Conservation (phyloP, 2,888 invertebrate genomes). For the Temnothorax rugatulus region DNA sequence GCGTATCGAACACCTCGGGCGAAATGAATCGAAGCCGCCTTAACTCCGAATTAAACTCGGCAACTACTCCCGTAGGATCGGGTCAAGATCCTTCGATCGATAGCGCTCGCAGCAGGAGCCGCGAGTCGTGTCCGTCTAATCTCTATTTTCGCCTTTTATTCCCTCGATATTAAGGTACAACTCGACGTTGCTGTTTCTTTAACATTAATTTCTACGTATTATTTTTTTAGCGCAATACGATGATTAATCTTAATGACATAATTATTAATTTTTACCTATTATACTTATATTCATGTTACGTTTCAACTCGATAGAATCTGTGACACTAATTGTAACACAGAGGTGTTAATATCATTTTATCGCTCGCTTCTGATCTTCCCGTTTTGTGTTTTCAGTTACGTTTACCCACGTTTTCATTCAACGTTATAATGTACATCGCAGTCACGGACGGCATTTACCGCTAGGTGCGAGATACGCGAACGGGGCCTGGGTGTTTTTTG, state of each 20-base stretch:
- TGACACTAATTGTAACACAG: no score
- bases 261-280: background rate
- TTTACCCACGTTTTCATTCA: slow-evolving; percentile 6
- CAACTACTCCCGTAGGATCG: background rate
- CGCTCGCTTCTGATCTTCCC: background rate
- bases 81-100: background rate
- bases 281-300: background rate
- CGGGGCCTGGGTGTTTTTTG: slow-evolving; percentile 36
- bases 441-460: slow-evolving; percentile 33
- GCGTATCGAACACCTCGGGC: background rate
- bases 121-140: background rate
- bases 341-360: background rate
- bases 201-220: background rate
- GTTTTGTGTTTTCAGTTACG: background rate
- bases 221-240: background rate
- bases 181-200: background rate
- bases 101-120: background rate
- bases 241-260: background rate
- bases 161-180: background rate
- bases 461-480: background rate
- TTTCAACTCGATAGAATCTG: background rate
- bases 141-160: background rate
- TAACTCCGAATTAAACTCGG: background rate
- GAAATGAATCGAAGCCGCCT: background rate
- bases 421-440: background rate